Evolutionary conservation across 2,888 invertebrate genomes (phyloP), one percentile per base, ranked within the genome.

Genomic region (Acanthosepion pharaonis): DNA sequence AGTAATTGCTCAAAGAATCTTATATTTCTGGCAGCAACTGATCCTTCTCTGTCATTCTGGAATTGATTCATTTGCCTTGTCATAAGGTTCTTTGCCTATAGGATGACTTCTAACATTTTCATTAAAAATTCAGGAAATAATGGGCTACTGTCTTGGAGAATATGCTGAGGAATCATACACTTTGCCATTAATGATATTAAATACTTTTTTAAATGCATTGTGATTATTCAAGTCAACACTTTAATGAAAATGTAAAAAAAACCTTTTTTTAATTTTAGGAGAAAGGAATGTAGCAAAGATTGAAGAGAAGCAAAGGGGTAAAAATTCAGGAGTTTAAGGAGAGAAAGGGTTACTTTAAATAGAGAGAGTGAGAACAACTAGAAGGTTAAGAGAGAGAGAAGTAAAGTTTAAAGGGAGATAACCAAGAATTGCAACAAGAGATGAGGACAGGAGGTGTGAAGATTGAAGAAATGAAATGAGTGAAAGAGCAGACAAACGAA

Each of bases 141-240:
- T n/a, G 11, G 78, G 78, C 15, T 11, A 15, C 11, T 33, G 78
- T 78, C 78, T 78, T 78, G 78, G 18, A 78, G n/a, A 78, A 78
- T 78, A 78, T 78, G n/a, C n/a, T 9, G 78, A 33, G n/a, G 78
- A 33, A 78, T 18, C n/a, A n/a, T 78, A 33, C 78, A 33, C 78
- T 78, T 11, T 78, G 15, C n/a, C 78, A 78, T 78, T 78, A 78
- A 78, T 78, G 78, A 78, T 78, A 78, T 78, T 78, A 33, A 78
- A 78, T 78, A 15, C n/a, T n/a, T 78, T 78, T 78, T 78, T 78
- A 15, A 78, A 78, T 33, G n/a, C 78, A 78, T 78, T 78, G n/a
- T 78, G n/a, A 78, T 78, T 78, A 78, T 78, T 78, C 78, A 78
- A 78, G 78, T n/a, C 78, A 78, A 78, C n/a, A 78, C 78, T 78